phyloP scores from a whole-genome alignment of 2,113 vertebrate species.

The Takifugu bimaculatus region DNA sequence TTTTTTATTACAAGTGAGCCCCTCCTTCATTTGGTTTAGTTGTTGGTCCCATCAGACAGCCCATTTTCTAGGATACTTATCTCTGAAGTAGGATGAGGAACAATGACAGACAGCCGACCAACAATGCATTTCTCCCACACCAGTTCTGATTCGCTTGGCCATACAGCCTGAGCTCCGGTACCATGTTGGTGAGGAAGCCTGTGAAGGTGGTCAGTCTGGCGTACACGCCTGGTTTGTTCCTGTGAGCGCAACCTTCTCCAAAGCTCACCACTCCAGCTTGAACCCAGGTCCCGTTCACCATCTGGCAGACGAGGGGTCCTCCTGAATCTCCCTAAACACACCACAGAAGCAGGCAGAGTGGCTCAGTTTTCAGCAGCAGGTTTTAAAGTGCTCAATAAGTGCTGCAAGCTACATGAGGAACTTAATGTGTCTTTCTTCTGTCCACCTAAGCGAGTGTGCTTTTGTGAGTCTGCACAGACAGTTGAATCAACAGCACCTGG shows the following conservation, averaged over 20 bases:
- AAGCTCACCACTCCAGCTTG: conserved; percentile 80
- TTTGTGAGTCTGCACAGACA: conserved; percentile 15
- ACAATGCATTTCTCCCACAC: conserved; percentile 17
- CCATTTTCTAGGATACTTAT: conserved; percentile 28
- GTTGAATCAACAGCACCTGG: conserved; percentile 66
- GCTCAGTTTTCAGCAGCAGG: conserved; percentile 16
- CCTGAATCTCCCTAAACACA: conserved; percentile 75
- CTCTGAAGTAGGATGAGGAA: conserved; percentile 44
- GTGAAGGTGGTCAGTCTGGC: conserved; percentile 65
- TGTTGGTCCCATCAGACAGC: background rate
- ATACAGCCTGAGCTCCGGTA: conserved; percentile 59
- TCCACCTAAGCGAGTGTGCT: background rate
- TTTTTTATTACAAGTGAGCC: background rate
- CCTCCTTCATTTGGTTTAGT: conserved; percentile 26
- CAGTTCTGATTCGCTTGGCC: conserved; percentile 38
- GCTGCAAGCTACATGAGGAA: background rate
- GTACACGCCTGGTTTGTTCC: conserved; percentile 73
- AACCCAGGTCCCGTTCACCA: conserved; percentile 71
- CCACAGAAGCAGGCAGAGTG: background rate
- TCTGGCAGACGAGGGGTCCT: conserved; percentile 74
- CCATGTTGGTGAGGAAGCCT: conserved; percentile 49
- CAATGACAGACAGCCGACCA: conserved; percentile 38
- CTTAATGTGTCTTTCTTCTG: conserved; percentile 2
- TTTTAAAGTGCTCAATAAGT: conserved; percentile 2
- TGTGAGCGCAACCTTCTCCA: conserved; percentile 64